These are phyloP conservation scores for Mesembrinibis cayennensis DNA, from an alignment of 2,113 vertebrate species.

Conservation along the genomic window DNA sequence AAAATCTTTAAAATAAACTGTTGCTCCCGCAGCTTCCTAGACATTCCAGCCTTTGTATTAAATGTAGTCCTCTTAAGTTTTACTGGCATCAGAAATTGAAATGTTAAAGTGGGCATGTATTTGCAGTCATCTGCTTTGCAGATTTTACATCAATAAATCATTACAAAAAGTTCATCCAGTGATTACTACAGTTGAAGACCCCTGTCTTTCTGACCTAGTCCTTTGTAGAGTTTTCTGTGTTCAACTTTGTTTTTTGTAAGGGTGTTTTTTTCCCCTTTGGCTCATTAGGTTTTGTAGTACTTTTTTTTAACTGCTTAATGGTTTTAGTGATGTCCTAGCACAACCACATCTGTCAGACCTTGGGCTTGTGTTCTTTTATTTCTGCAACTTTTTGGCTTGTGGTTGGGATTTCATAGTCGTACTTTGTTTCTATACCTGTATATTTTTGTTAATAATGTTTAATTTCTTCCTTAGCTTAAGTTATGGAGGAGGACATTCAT, in stretches of 20 bases:
- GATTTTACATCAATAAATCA: neutral
- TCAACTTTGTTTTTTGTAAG: neutral
- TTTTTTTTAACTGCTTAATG: neutral
- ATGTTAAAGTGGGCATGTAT: neutral
- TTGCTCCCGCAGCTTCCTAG: neutral
- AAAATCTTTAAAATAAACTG: neutral
- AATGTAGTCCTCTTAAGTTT: neutral
- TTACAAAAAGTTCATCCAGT: neutral
- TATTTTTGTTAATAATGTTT: constrained; percentile 52
- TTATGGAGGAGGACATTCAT: constrained; percentile 89
- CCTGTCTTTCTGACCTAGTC: neutral
- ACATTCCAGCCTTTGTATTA: neutral
- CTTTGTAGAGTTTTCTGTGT: neutral
- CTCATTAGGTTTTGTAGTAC: neutral
- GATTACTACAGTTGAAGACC: neutral
- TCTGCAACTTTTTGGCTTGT: neutral
- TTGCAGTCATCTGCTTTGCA: neutral
- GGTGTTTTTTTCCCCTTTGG: neutral
- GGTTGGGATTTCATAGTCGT: neutral
- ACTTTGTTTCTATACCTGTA: neutral
- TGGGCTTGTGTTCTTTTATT: neutral
- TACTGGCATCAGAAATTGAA: neutral
- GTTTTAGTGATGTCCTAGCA: neutral
- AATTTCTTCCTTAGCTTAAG: constrained; percentile 80
- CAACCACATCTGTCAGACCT: neutral